Conservation (phyloP, 2,113 vertebrate species). For the Pongo pygmaeus region DNA sequence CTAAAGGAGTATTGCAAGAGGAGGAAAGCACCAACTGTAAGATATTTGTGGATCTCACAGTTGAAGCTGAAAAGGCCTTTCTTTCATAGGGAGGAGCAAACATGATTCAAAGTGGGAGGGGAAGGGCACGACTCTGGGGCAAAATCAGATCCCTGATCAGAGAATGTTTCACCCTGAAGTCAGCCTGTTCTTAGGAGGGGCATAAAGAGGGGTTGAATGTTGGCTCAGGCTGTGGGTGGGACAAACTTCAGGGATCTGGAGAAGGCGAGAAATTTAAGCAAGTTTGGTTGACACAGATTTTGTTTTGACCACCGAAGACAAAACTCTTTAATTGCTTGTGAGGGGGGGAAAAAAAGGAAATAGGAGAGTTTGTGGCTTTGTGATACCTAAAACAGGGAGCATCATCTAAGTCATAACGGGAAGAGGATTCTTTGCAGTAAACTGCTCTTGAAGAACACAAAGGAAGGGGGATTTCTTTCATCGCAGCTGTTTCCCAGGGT, state of each 20-base stretch:
- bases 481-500: neutral
- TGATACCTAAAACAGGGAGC: neutral
- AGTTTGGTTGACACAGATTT: neutral
- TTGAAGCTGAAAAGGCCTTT: neutral
- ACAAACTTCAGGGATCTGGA: neutral
- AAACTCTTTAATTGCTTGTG: neutral
- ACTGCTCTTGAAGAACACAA: neutral
- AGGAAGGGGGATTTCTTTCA: neutral
- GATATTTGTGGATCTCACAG: neutral
- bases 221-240: neutral
- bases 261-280: neutral
- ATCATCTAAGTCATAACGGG: neutral
- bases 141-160: neutral
- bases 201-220: neutral
- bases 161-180: neutral
- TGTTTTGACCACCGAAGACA: neutral
- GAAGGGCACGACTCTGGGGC: neutral
- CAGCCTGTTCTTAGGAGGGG: neutral
- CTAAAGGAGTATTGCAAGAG: neutral
- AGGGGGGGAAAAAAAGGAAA: neutral
- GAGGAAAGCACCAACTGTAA: neutral
- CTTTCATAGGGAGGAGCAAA: neutral
- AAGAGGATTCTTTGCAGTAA: neutral
- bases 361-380: neutral
- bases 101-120: neutral